These are phyloP conservation scores for Brachionus rotundiformis DNA, from an alignment of 1,140 invertebrate species.

Conservation along the genomic window DNA sequence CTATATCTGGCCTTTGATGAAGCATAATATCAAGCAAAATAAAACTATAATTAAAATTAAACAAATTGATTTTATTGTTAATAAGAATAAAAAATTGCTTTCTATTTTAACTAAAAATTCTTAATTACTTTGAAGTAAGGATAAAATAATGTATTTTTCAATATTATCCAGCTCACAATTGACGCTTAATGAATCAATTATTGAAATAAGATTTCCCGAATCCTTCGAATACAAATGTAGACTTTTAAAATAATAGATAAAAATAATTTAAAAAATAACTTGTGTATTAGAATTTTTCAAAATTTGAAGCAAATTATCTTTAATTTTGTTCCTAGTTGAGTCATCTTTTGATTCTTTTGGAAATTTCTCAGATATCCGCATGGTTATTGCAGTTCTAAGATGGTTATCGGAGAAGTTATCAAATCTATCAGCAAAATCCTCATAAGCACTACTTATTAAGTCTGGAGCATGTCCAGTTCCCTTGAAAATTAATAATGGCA, in stretches of 20 bases:
- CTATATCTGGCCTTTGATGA: no score
- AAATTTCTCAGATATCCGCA: constrained; percentile 61
- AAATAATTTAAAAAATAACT: not conserved
- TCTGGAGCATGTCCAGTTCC: constrained; percentile 64
- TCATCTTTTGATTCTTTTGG: constrained; percentile 60
- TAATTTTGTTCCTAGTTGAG: constrained; percentile 55
- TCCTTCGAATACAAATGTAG: not conserved
- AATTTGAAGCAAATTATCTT: constrained; percentile 63
- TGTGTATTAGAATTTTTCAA: constrained; percentile 52
- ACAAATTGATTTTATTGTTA: no score
- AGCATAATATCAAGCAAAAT: no score
- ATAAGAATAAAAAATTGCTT: no score
- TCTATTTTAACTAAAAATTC: no score
- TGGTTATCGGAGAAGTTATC: constrained; percentile 61
- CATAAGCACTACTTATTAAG: constrained; percentile 62
- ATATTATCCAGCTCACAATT: constrained; percentile 10
- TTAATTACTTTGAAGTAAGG: not conserved
- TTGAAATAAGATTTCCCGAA: not conserved
- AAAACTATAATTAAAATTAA: no score
- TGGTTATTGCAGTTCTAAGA: constrained; percentile 63
- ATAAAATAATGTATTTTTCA: not conserved
- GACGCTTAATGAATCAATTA: constrained; percentile 1
- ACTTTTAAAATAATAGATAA: not conserved
- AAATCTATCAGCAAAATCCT: constrained; percentile 61
- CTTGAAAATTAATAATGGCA: constrained; percentile 63